Evolutionary conservation across 1,140 invertebrate species (phyloP), one percentile per base, ranked within the genome.

Genomic region (Solenopsis invicta): DNA sequence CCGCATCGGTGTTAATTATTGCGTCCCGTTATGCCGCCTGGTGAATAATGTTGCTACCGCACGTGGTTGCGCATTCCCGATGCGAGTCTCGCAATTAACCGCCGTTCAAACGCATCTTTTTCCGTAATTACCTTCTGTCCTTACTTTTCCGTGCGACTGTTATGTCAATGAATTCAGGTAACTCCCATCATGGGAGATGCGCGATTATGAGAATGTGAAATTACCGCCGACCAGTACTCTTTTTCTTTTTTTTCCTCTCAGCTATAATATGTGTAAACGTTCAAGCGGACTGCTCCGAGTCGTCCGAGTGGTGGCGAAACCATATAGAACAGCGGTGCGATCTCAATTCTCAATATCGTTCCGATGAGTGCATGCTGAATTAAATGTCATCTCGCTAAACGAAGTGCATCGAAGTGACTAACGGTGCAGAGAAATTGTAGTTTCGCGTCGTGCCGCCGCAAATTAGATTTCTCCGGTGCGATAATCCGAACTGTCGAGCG

Each of bases 321-420:
- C 29, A 12, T 54, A 9, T 13, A 4, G 29, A 69, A n/a, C 37
- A 48, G 37, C 9, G 37, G 2, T 8, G 16, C 41, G n/a, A 48
- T 56, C 37, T 29, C 41, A 54, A 45, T 37, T 56, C 37, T 29
- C 41, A 54, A 45, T 37, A 82, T 52, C 59, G 48, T 74, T 18
- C 64, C 50, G 41, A 34, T 6, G 76, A 48, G 18, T 6, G 77
- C 59, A 24, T 10, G 52, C 61, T 85, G 82, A 74, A 89, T 86
- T 88, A 89, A 89, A 89, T 85, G 87, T 82, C 71, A 86, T 74
- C 85, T 34, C 29, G 64, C 78, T 66, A 90, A 89, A 87, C 59
- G 89, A 67, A 37, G 54, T 61, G 88, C 86, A 84, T 89, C 84
- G 88, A 89, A 87, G 82, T 69, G 64, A 48, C 29, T 89, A 89